phyloP scores from a whole-genome alignment of 1,140 invertebrate species.

The Venustaconcha ellipsiformis region DNA sequence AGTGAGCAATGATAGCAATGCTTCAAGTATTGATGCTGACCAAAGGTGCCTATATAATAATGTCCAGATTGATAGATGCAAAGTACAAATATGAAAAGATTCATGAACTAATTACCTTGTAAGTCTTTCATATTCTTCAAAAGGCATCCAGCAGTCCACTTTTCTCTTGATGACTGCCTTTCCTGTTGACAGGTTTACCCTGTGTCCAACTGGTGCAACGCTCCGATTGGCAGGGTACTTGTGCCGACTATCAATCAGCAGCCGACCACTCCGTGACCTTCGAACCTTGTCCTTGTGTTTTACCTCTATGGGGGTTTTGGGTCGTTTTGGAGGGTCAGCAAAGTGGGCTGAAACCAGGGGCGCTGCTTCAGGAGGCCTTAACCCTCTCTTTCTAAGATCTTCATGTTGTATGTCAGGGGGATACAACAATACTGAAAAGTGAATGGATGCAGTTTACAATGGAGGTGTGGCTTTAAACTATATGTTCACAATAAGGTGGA shows the following conservation, averaged over 20 bases:
- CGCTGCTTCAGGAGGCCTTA: constrained; percentile 35
- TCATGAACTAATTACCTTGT: constrained; percentile 46
- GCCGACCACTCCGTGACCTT: constrained; percentile 48
- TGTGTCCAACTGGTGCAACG: constrained; percentile 37
- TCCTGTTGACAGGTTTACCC: constrained; percentile 61
- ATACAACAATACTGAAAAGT: constrained; percentile 56
- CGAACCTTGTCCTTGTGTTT: constrained; percentile 55
- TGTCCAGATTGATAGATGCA: no score
- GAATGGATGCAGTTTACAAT: no score
- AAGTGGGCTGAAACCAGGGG: constrained; percentile 48
- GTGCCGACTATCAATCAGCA: constrained; percentile 54
- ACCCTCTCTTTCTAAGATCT: constrained; percentile 30
- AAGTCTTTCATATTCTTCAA: constrained; percentile 63
- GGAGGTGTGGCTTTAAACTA: no score
- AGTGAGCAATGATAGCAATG: no score
- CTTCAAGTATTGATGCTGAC: no score
- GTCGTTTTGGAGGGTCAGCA: constrained; percentile 51
- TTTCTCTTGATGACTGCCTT: constrained; percentile 51
- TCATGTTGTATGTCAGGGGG: constrained; percentile 55
- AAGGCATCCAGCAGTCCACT: constrained; percentile 65
- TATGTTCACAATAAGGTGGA: no score
- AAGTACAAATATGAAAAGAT: no score
- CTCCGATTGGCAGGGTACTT: constrained; percentile 40
- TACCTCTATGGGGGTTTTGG: constrained; percentile 45
- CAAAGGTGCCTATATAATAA: no score